Base-by-base conservation (phyloP, 2,113 vertebrate genomes). In the Zosterops lateralis region DNA sequence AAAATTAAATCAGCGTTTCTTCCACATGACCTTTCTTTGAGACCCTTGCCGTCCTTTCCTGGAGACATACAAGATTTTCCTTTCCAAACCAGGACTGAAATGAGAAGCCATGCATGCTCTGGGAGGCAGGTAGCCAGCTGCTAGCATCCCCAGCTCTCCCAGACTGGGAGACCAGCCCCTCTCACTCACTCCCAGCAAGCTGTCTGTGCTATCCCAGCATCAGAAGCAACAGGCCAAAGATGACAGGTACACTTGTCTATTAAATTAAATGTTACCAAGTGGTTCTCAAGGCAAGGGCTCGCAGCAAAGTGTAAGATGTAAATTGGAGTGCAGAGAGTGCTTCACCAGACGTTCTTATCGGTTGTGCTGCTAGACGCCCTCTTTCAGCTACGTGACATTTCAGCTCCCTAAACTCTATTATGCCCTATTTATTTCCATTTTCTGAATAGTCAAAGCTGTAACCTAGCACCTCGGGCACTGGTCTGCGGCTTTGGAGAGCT, bases 371-470 rank as follows among this genome's bases (percentile, higher is more conserved):
- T 85, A 83, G 62, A 62, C 32, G 6, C 64, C 53, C 26, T 91
- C 50, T 84, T 87, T 50, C 71, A 91, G 64, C 74, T 81, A 12
- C 8, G 15, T 53, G 82, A 72, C 87, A 80, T 90, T 95, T 88
- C 26, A 3, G 64, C 32, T 93, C 70, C 70, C 66, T 48, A 58
- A 68, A 82, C 21, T 84, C 75, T 32, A 62, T 91, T 71, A 85
- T n/a, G 64, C 31, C 71, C 56, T 70, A 77, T 92, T 93, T 96
- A 88, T 80, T 92, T 90, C 75, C 56, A 80, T 87, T 80, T 95
- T 74, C 56, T 65, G 74, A 84, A 86, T 54, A 77, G 87, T 38
- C 47, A 77, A 91, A 93, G 79, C 40, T 16, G 48, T 91, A 73
- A 72, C 65, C 48, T 53, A 88, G 65, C 76, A 93, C 91, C 80